Percentiles rank a stretch among this genome's conserved stretches.
Evolutionary conservation across 2,113 vertebrate genomes (phyloP).

Genomic region (Malurus alboscapulatus): DNA sequence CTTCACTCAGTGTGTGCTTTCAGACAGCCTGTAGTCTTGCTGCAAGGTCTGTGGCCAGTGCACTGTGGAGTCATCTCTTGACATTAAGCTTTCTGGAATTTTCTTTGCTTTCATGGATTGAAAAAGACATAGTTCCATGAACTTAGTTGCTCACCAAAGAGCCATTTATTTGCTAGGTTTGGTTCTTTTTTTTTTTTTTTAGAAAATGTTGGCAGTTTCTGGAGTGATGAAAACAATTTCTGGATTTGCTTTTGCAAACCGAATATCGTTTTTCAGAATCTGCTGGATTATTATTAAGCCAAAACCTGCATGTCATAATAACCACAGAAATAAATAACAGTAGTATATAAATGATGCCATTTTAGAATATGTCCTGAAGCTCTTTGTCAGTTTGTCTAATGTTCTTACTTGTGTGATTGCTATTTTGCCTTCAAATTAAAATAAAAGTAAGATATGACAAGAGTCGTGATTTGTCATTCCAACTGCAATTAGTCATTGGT

Average conservation of each 20-base stretch:
- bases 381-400: neutral
- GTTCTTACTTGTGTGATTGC: neutral
- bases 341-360: neutral
- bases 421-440: conserved; percentile 11
- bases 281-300: neutral
- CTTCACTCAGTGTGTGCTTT: neutral
- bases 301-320: neutral
- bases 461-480: conserved; percentile 38
- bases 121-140: neutral
- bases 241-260: neutral
- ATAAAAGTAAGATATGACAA: neutral
- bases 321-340: neutral
- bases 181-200: neutral
- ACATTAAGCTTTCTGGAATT: neutral
- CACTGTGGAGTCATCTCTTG: neutral
- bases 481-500: conserved; percentile 31
- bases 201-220: neutral
- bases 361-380: neutral
- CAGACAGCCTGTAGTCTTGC: neutral
- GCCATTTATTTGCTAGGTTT: neutral
- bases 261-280: neutral
- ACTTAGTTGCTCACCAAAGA: neutral
- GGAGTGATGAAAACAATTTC: neutral
- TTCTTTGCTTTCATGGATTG: neutral
- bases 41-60: neutral